Base-by-base conservation (phyloP, 2,113 vertebrate species). In the Planiliza haematocheilus region DNA sequence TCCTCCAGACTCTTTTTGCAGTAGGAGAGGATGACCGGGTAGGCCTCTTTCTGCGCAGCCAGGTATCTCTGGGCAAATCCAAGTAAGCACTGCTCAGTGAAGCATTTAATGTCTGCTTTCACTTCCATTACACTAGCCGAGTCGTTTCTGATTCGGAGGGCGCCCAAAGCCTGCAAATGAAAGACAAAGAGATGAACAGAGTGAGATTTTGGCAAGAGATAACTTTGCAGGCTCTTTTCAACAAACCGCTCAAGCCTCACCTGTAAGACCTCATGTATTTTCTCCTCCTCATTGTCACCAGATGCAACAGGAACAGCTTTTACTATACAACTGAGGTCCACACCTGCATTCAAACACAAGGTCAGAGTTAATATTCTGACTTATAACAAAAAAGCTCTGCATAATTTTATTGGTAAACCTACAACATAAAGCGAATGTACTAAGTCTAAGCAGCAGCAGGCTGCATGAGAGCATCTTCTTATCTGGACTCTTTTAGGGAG, bases 281-380 rank as follows among this genome's bases (percentile, higher is more conserved):
- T 92, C 49, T 94, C 93, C 10, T 90, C 87, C 72, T 85, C 52
- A 43, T 74, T 73, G 18, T 90, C 84, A 61, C 86, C 86, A 51
- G 80, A 88, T 24, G 83, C 65, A 64, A 73, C 70, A 8, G 91
- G 91, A 1, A 92, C 91, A 13, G 88, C 91, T 91, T 97, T 96
- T 39, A 99, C 93, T 30, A 99, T 96, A 66, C 94, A 97, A 81
- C 88, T 95, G 61, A 99, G 93, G 73, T 99, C 96, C 63, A 99
- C 97, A 61, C 97, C 98, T 99, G 82, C 13, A 72, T 30, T 2
- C 16, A 75, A 18, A 77, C 20, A 74, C 36, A 51, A 4, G 0
- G 63, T 34, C 30, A 10, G 7, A 7, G 8, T 70, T 50, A 83
- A 68, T 42, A 34, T 9, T 34, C 43, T 36, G 13, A 63, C 7